Evolutionary conservation across 2,888 invertebrate species (phyloP).

Genomic region (Frankliniella fusca): DNA sequence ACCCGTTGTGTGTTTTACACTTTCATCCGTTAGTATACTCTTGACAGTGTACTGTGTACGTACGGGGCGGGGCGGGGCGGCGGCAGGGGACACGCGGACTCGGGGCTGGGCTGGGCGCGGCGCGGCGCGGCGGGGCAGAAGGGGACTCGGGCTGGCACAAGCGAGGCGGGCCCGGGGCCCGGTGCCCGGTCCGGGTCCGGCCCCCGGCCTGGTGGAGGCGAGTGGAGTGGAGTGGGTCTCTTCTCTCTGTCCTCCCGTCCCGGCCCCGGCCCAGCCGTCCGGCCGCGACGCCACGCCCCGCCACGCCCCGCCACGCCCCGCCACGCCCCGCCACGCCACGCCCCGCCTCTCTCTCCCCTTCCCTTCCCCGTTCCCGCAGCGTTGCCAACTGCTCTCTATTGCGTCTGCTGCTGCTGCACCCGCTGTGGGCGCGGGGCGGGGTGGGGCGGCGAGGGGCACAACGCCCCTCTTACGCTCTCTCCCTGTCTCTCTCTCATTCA

Average conservation of each 20-base stretch:
- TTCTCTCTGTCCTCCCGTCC: not conserved
- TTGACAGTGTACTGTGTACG: too few relatives aligned
- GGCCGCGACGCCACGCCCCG: not conserved
- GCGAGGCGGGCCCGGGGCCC: not conserved
- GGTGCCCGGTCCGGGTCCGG: not conserved
- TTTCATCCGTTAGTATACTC: too few relatives aligned
- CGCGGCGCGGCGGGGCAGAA: not conserved
- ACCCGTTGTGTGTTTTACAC: too few relatives aligned
- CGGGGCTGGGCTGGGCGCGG: too few relatives aligned
- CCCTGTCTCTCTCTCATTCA: not conserved
- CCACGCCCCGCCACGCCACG: not conserved
- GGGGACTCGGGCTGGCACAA: not conserved
- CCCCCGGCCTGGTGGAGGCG: not conserved
- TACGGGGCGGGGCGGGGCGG: too few relatives aligned
- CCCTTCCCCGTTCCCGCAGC: not conserved
- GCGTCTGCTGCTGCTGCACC: conserved; percentile 6
- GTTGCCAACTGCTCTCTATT: conserved; percentile 24
- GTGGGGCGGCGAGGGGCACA: too few relatives aligned
- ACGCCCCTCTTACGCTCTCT: not conserved
- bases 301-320: not conserved
- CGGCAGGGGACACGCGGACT: too few relatives aligned
- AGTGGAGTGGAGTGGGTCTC: not conserved
- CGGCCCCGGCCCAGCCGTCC: not conserved
- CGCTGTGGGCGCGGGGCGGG: not conserved
- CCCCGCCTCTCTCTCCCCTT: not conserved